Base-by-base conservation (phyloP, 1,140 invertebrate species). In the Diabrotica undecimpunctata region DNA sequence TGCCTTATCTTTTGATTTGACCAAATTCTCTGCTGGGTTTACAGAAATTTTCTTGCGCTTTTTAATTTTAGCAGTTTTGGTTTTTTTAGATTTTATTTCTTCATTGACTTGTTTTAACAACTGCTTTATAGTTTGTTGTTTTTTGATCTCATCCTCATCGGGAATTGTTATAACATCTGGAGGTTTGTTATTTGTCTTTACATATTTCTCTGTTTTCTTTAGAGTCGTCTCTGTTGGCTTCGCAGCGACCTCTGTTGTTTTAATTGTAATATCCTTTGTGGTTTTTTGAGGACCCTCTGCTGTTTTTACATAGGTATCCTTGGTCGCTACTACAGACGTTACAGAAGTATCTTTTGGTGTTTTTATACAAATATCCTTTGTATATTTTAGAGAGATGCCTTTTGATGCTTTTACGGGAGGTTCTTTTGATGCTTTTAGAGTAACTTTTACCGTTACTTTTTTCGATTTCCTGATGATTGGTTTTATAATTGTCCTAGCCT, bases 81-180 rank as follows among this genome's bases (percentile, higher is more conserved):
- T 37, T 41, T 64, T 58, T 59, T 71, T 64, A n/a, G 62, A 46
- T 67, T 67, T 57, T 5, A 75, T 77, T 12, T 72, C 64, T 8
- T 71, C 61, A 60, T 82, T 80, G 6, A 68, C 69, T 64, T 70
- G 61, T 64, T 70, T 70, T 53, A 69, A 51, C 13, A 70, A 57
- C 62, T 68, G 66, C 14, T 64, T 50, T 36, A 70, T 69, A 7
- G 64, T 70, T 63, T 68, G 62, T 41, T 66, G 61, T 53, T 68
- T 68, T 50, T 70, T 59, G 2, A 62, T 51, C 35, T 67, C 62
- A 54, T 61, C 55, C 12, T 59, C 64, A 8, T 64, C 41, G 7
- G 7, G 12, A n/a, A 41, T 39, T 46, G 54, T 61, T 11, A 35
- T 13, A 54, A 53, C 39, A 7, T 58, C 52, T 62, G 52, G 10